Conservation (phyloP, 2,888 invertebrate species). For the Hermaeophaga mercurialis region DNA sequence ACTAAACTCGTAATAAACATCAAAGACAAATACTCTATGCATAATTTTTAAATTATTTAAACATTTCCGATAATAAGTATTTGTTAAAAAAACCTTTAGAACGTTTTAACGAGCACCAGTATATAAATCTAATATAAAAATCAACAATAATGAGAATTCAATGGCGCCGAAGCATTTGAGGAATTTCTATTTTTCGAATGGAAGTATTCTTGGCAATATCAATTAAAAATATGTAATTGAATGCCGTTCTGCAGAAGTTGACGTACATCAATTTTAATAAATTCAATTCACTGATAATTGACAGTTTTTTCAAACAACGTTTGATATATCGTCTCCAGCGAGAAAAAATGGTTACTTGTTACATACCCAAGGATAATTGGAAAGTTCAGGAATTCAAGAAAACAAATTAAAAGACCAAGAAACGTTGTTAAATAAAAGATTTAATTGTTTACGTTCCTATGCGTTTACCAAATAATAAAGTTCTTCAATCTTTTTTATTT, state of each 20-base stretch:
- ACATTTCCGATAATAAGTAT: too few relatives aligned
- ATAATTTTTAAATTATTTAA: too few relatives aligned
- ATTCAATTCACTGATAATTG: conserved; percentile 44
- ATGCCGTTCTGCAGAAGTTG: conserved; percentile 30
- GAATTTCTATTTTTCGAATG: conserved; percentile 12
- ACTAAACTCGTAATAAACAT: not conserved
- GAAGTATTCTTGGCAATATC: conserved; percentile 4
- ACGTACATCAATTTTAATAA: conserved; percentile 42
- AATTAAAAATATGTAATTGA: conserved; percentile 34
- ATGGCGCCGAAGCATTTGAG: conserved; percentile 1
- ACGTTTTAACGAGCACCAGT: conserved; percentile 2
- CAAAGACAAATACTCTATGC: not conserved
- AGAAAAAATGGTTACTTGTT: conserved; percentile 10
- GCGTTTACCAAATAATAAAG: too few relatives aligned
- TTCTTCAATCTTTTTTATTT: too few relatives aligned
- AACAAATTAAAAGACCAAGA: too few relatives aligned
- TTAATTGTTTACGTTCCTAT: too few relatives aligned
- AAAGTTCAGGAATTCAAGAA: conserved; percentile 2
- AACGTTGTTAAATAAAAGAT: too few relatives aligned
- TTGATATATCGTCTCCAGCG: conserved; percentile 4
- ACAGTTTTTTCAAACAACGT: conserved; percentile 33
- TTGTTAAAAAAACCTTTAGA: too few relatives aligned
- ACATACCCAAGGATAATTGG: not conserved
- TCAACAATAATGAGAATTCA: conserved; percentile 10
- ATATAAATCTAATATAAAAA: conserved; percentile 5